Base-by-base conservation (phyloP, 2,888 invertebrate genomes). In the Zaprionus bogoriensis region DNA sequence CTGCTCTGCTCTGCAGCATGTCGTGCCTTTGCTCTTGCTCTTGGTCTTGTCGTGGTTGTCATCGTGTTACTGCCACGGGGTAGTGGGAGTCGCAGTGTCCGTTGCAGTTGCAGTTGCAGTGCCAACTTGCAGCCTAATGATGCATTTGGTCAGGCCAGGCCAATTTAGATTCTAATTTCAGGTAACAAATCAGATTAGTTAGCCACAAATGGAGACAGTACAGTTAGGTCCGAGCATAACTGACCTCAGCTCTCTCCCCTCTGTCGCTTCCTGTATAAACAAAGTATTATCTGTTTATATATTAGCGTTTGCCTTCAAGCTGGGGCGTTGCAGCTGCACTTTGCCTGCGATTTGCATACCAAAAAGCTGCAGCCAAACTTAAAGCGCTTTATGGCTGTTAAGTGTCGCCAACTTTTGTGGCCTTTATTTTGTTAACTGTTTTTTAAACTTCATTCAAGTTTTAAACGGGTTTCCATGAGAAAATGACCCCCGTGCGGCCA, bases 81-180 rank as follows among this genome's bases (percentile, higher is more conserved):
- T 36, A 58, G 51, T 50, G 51, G 48, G 62, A 60, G 81, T 82
- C n/a, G n/a, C n/a, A n/a, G n/a, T n/a, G n/a, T n/a, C n/a, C 30
- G 62, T 25, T 25, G 32, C 36, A 14, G 46, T 53, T 50, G 61
- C 58, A 48, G 47, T 45, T 30, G 58, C 46, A 51, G 55, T n/a
- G n/a, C n/a, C n/a, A n/a, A n/a, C 41, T 47, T 39, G 42, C 64
- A 60, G 77, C 61, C 79, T 80, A 82, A 80, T 85, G 85, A 85
- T 78, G 85, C 85, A 78, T 67, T 74, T 67, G 65, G 74, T 41
- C 59, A 17, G 55, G 62, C 60, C 77, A 57, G 63, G 69, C 76
- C 85, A 80, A 80, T 80, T 80, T 80, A 82, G 85, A 80, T 80
- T 80, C 85, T 80, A 80, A 80, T 80, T 80, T 73, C 85, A 78